Conservation (phyloP, 2,888 invertebrate genomes). For the Mechanitis messenoides region DNA sequence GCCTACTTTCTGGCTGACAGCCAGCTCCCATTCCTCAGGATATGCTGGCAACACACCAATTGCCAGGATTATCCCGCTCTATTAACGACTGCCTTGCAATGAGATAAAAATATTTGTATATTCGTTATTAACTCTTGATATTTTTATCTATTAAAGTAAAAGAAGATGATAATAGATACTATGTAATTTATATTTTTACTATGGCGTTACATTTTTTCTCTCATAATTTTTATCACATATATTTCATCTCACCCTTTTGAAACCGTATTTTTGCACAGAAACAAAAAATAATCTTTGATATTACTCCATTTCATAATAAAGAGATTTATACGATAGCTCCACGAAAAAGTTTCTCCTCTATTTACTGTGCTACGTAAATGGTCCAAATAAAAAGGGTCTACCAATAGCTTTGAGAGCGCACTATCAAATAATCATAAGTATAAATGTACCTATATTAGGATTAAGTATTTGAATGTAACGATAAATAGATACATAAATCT, state of each 20-base stretch:
- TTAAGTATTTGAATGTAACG: not conserved
- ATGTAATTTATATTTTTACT: no score
- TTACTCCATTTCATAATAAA: constrained; percentile 16
- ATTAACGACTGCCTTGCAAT: constrained; percentile 26
- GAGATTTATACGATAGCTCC: constrained; percentile 20
- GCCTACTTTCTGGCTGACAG: constrained; percentile 55
- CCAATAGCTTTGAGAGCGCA: not conserved
- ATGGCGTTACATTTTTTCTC: not conserved
- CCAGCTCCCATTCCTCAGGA: constrained; percentile 51
- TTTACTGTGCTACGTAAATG: constrained; percentile 7
- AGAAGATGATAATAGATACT: no score
- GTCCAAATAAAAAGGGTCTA: constrained; percentile 8
- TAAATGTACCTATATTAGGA: not conserved
- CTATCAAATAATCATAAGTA: not conserved
- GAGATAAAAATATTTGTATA: constrained; percentile 9
- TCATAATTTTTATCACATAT: not conserved
- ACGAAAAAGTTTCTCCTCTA: constrained; percentile 14
- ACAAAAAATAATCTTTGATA: constrained; percentile 9
- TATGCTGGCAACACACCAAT: constrained; percentile 52
- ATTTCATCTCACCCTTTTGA: constrained; percentile 8
- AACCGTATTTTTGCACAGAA: not conserved
- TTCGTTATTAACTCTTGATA: not conserved
- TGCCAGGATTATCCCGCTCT: constrained; percentile 34
- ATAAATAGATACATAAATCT: not conserved
- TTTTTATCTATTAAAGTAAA: not conserved